Percentiles rank a stretch among this genome's conserved stretches.
phyloP scores from a whole-genome alignment of 1,140 invertebrate genomes.

The Pseudoatta argentina region DNA sequence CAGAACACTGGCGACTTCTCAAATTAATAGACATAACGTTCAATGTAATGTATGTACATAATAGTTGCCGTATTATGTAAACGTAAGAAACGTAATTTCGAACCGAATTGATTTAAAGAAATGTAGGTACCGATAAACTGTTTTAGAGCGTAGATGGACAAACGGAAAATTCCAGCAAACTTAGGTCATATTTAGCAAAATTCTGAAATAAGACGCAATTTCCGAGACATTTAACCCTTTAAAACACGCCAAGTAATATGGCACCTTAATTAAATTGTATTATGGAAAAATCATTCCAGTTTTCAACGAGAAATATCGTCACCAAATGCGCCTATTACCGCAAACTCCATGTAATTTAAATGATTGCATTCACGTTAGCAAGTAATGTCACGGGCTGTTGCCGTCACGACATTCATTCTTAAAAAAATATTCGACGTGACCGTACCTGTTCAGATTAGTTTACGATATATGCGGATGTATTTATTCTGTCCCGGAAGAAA shows the following conservation, averaged over 20 bases:
- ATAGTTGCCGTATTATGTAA: too few species aligned
- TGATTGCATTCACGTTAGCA: slow-evolving; percentile 26
- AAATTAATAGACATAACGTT: slow-evolving; percentile 40
- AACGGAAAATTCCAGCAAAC: background rate
- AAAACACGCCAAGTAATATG: background rate
- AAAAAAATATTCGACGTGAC: slow-evolving; percentile 24
- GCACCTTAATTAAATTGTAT: slow-evolving; percentile 7
- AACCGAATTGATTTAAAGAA: background rate
- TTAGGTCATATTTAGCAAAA: background rate
- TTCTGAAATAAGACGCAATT: background rate
- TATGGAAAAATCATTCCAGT: slow-evolving; percentile 1
- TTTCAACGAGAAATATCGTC: slow-evolving; percentile 21
- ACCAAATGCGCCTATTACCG: slow-evolving; percentile 11
- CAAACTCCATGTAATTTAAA: slow-evolving; percentile 29
- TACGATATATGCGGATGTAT: slow-evolving; percentile 19
- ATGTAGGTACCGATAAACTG: background rate
- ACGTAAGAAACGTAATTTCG: too few species aligned
- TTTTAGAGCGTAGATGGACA: background rate
- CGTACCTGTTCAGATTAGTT: slow-evolving; percentile 5
- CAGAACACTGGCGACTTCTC: slow-evolving; percentile 54
- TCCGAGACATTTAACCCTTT: background rate
- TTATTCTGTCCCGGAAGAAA: slow-evolving; percentile 1
- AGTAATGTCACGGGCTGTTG: slow-evolving; percentile 39
- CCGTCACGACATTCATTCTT: slow-evolving; percentile 30
- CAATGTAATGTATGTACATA: background rate